Conservation (phyloP, 2,888 invertebrate species). For the Andrena chrysosceles region DNA sequence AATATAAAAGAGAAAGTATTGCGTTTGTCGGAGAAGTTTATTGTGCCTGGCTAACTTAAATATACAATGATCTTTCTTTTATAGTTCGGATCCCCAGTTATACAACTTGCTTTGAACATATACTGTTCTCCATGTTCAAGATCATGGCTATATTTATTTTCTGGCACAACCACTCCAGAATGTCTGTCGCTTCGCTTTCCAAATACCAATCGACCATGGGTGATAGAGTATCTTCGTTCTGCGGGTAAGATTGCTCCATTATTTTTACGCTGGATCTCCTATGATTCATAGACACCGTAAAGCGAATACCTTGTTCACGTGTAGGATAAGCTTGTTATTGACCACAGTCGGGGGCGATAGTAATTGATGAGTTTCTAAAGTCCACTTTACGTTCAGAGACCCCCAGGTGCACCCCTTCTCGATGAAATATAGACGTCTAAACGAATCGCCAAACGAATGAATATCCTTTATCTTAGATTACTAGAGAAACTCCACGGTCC, state of each 20-base stretch:
- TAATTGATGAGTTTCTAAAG: conserved; percentile 90
- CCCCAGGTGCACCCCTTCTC: conserved; percentile 89
- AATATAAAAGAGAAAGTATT: conserved; percentile 51
- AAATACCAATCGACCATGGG: conserved; percentile 89
- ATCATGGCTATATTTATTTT: conserved; percentile 92
- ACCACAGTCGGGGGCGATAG: conserved; percentile 88
- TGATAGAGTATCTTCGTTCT: conserved; percentile 87
- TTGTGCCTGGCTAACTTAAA: conserved; percentile 78
- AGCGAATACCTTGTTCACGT: conserved; percentile 90
- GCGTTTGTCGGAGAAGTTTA: conserved; percentile 73
- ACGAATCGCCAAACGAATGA: not conserved
- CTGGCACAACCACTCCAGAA: conserved; percentile 90
- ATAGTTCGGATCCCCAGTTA: conserved; percentile 66
- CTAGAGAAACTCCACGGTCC: not conserved
- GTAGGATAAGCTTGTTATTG: conserved; percentile 88
- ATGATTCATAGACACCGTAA: not conserved
- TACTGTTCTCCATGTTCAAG: conserved; percentile 89
- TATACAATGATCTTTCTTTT: conserved; percentile 76
- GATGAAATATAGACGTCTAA: conserved; percentile 90
- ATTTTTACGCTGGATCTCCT: not conserved
- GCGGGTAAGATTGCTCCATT: conserved; percentile 36
- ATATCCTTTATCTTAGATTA: not conserved
- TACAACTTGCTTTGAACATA: conserved; percentile 74
- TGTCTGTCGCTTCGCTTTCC: conserved; percentile 88
- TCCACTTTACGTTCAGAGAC: conserved; percentile 92